Conservation (phyloP, 2,797 vertebrate genomes). For the Pseudopleuronectes americanus region DNA sequence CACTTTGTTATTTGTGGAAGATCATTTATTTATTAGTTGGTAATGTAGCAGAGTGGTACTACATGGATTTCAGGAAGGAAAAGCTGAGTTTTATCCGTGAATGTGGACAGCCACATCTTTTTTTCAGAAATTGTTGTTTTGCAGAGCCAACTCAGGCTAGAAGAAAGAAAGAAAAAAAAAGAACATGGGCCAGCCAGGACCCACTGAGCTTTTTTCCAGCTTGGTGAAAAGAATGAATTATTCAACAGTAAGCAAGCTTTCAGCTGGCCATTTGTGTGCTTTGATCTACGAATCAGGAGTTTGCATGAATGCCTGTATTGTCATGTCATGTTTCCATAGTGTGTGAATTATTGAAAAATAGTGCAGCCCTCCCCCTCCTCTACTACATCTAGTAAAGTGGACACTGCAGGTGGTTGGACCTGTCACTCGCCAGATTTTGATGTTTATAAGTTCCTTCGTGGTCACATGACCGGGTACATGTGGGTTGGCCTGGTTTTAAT, state of each 20-base stretch:
- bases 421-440: constrained; percentile 94
- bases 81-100: constrained; percentile 59
- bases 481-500: constrained; percentile 84
- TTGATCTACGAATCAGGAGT: constrained; percentile 98
- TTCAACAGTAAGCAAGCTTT: constrained; percentile 98
- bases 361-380: constrained; percentile 82
- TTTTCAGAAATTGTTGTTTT: constrained; percentile 84
- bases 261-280: constrained; percentile 98
- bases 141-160: constrained; percentile 85
- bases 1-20: background rate
- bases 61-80: constrained; percentile 14
- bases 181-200: constrained; percentile 84
- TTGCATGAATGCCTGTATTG: constrained; percentile 99
- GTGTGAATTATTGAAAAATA: constrained; percentile 99
- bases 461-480: constrained; percentile 87
- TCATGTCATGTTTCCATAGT: constrained; percentile 98
- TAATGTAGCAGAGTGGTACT: background rate
- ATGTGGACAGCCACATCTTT: constrained; percentile 73
- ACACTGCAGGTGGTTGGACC: constrained; percentile 90
- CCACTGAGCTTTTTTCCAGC: constrained; percentile 89
- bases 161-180: constrained; percentile 41
- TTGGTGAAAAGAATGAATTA: constrained; percentile 98
- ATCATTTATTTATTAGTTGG: constrained; percentile 5
- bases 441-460: constrained; percentile 78
- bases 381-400: constrained; percentile 95